phyloP scores from a whole-genome alignment of 1,140 invertebrate species.

The Metaphire vulgaris region DNA sequence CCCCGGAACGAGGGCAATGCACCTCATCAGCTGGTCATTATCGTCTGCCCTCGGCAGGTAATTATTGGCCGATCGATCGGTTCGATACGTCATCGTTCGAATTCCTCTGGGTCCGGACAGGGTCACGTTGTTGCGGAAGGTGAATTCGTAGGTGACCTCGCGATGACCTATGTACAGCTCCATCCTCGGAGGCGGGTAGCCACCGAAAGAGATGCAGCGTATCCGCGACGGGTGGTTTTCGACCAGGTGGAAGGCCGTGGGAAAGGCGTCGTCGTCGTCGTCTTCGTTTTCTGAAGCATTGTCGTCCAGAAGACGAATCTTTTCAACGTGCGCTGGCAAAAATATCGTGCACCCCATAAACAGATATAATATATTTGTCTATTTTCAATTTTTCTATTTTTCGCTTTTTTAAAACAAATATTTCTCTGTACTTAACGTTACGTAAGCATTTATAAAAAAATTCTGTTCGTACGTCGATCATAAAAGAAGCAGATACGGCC shows the following conservation, averaged over 20 bases:
- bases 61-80: not conserved
- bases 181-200: conserved; percentile 11
- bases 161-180: conserved; percentile 10
- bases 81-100: conserved; percentile 9
- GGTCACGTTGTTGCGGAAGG: not conserved
- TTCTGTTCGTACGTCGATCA: too few relatives aligned
- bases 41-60: not conserved
- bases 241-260: conserved; percentile 6
- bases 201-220: conserved; percentile 7
- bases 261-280: not conserved
- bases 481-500: too few relatives aligned
- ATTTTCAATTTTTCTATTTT: too few relatives aligned
- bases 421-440: too few relatives aligned
- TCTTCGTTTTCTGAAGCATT: not conserved
- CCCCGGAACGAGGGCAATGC: not conserved
- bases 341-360: too few relatives aligned
- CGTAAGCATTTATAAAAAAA: too few relatives aligned
- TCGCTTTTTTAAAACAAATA: too few relatives aligned
- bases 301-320: not conserved
- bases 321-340: not conserved
- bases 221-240: not conserved
- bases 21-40: not conserved
- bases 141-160: not conserved
- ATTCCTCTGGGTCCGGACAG: not conserved
- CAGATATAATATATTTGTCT: too few relatives aligned